Evolutionary conservation across 2,888 invertebrate genomes (phyloP), one percentile per base, ranked within the genome.

Genomic region (Diarsia dahlii): DNA sequence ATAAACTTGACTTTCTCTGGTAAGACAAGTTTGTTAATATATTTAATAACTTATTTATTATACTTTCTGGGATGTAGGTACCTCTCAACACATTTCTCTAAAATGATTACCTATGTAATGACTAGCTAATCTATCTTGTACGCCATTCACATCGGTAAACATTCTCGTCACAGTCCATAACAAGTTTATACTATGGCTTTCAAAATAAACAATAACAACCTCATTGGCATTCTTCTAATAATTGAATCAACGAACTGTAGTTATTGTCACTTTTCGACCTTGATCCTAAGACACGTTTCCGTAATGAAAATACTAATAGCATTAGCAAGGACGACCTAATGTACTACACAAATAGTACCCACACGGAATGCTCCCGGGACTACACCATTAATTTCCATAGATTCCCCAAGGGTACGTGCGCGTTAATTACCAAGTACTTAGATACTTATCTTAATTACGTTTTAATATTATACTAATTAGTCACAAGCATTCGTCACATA

Each of bases 381-480:
- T 62, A 12, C 34, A 12, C n/a, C 50, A 45, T 70, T 66, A 48
- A 76, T 78, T 60, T 68, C 62, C 34, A 76, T 65, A 64, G 18
- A 65, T 12, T 70, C 72, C 80, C 54, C 15, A 71, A 62, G 69
- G 80, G 64, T 28, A 62, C 10, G 50, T 62, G 63, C 45, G 20
- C 45, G 45, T 66, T 82, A 68, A 71, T 73, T 80, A 67, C 56
- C 20, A 69, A 66, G 62, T 74, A 69, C 50, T 52, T 23, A 56
- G n/a, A 34, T 70, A 67, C 60, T 76, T 84, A 84, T 82, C 68
- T 65, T 13, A 80, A 75, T 74, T 71, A 62, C 63, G 68, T 73
- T 71, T 60, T 58, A 76, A 65, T 76, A 56, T 58, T 76, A 64
- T 58, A 62, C 52, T 84, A 84, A 84, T 84, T 84, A 81, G 76